Evolutionary conservation across 1,140 invertebrate genomes (phyloP), one percentile per base, ranked within the genome.

Genomic region (Limonius californicus): DNA sequence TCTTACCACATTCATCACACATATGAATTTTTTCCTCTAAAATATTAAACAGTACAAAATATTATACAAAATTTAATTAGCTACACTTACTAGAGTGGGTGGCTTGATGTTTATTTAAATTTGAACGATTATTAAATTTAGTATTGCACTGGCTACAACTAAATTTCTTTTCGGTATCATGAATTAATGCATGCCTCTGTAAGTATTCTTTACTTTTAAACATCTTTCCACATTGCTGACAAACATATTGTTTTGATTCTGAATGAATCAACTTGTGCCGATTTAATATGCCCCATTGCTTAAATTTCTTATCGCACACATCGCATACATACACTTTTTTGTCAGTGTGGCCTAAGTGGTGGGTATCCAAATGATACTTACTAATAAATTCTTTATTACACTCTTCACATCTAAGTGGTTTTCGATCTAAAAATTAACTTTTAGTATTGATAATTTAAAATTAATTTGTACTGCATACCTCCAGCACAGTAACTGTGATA

Each of bases 11-110:
- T 63, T 80, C 74, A 21, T 76, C 74, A 61, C 83, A 85, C 53
- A 76, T 75, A 68, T 81, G 81, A 15, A 77, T 77, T 68, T 80
- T 81, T 62, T 82, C 82, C 64, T 80, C 82, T 84, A 70, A 19
- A 77, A 74, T 35, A 57, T 27, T 27, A 27, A n/a, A n/a, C n/a
- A n/a, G n/a, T 27, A 27, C 23, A 27, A 3, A 27, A 27, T 27
- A 27, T 27, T 27, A 27, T 27, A 27, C 9, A n/a, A n/a, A n/a
- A n/a, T n/a, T n/a, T n/a, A n/a, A n/a, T n/a, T 27, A 27, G 9
- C 3, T 27, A 2, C 39, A 62, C 77, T 77, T 71, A 84, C 83
- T 79, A 59, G 79, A 79, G 71, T 83, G 82, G 50, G 78, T 78
- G n/a, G 77, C 67, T 30, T 77, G 72, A 66, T 83, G 82, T 57